Evolutionary conservation across 2,888 invertebrate genomes (phyloP).

Genomic region (Himalopsyche japonica): DNA sequence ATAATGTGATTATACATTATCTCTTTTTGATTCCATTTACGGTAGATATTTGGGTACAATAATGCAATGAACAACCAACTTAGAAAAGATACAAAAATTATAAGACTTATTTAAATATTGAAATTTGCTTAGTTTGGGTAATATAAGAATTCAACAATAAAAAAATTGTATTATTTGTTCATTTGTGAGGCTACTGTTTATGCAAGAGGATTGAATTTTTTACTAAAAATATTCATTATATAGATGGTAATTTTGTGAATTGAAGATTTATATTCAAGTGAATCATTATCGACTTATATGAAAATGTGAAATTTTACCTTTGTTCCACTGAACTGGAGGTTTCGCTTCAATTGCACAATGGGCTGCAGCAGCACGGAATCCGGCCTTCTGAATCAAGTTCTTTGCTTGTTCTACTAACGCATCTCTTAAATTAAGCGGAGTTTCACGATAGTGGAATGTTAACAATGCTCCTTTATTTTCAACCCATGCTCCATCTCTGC

Average conservation of each 20-base stretch:
- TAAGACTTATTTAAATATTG: too few species aligned
- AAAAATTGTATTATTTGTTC: too few species aligned
- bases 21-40: neutral
- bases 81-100: too few species aligned
- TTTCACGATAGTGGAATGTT: constrained; percentile 87
- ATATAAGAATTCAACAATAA: too few species aligned
- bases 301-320: constrained; percentile 59
- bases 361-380: constrained; percentile 78
- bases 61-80: too few species aligned
- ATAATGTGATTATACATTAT: neutral
- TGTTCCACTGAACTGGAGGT: constrained; percentile 91
- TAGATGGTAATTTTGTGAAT: too few species aligned
- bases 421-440: constrained; percentile 69
- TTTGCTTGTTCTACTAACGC: constrained; percentile 73
- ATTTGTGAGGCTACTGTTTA: too few species aligned
- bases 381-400: constrained; percentile 72
- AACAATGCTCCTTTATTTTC: constrained; percentile 87
- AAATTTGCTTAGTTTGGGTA: too few species aligned
- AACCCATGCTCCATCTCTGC: constrained; percentile 88
- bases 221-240: too few species aligned
- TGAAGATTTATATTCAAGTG: too few species aligned
- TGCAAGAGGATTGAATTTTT: too few species aligned
- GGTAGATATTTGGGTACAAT: neutral
- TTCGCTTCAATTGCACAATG: constrained; percentile 90
- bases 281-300: too few species aligned